A percentile compares a stretch with the other conserved stretches of the same genome.
phyloP scores from a whole-genome alignment of 2,888 invertebrate genomes.

The Andrena dorsata region DNA sequence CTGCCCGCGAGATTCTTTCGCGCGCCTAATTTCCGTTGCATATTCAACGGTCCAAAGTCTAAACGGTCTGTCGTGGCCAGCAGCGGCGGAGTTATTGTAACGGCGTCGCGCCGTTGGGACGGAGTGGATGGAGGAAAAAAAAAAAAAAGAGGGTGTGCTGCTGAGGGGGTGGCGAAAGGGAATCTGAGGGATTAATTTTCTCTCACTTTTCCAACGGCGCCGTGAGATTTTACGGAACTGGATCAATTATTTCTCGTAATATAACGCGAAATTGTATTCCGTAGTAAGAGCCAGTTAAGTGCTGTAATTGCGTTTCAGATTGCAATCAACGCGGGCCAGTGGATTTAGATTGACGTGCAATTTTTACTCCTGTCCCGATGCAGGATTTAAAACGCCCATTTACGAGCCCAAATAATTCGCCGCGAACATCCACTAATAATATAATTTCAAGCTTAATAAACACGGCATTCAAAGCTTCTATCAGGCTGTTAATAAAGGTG shows the following conservation, averaged over 20 bases:
- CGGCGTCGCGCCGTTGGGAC: conserved; percentile 64
- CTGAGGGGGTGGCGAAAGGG: conserved; percentile 12
- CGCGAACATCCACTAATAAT: not conserved
- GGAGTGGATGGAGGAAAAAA: conserved; percentile 6
- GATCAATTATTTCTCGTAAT: conserved; percentile 59
- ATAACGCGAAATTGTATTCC: conserved; percentile 48
- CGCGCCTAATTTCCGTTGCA: conserved; percentile 75
- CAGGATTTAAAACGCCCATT: not conserved
- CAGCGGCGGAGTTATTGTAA: conserved; percentile 77
- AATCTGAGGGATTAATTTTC: conserved; percentile 69
- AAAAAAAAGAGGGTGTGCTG: not conserved
- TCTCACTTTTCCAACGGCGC: conserved; percentile 56
- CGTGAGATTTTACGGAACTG: conserved; percentile 51
- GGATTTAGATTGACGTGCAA: conserved; percentile 26
- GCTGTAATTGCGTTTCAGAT: conserved; percentile 52
- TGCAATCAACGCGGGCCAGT: conserved; percentile 45
- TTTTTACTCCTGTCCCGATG: conserved; percentile 3
- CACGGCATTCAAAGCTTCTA: not conserved
- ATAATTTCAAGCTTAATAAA: not conserved
- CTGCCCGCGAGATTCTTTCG: conserved; percentile 40
- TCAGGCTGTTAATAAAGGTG: too few species aligned
- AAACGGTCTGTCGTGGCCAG: conserved; percentile 76
- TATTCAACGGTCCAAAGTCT: conserved; percentile 76
- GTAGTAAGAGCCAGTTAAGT: conserved; percentile 49
- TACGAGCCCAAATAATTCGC: not conserved